Percentiles rank a stretch among this genome's conserved stretches.
Evolutionary conservation across 2,888 invertebrate species (phyloP).

Genomic region (Nezara viridula): DNA sequence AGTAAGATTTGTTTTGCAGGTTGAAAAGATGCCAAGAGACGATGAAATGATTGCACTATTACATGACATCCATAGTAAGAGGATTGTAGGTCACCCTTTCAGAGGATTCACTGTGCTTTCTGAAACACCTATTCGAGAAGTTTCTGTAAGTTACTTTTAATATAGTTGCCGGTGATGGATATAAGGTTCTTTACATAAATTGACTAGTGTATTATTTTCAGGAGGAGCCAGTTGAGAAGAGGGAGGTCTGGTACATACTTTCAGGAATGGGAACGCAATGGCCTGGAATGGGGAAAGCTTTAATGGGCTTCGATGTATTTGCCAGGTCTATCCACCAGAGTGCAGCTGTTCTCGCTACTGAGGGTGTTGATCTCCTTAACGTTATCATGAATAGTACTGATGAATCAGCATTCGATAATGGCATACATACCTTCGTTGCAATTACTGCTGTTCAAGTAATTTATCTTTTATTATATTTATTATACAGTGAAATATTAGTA

Average conservation of each 20-base stretch:
- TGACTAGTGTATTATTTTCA: conserved; percentile 50
- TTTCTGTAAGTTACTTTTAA: conserved; percentile 68
- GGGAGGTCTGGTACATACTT: conserved; percentile 95
- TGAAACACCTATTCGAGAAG: conserved; percentile 70
- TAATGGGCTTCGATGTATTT: conserved; percentile 88
- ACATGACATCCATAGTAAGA: conserved; percentile 79
- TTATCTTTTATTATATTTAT: background rate
- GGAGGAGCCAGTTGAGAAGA: conserved; percentile 73
- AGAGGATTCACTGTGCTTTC: conserved; percentile 85
- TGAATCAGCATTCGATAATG: conserved; percentile 83
- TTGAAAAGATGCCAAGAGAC: conserved; percentile 72
- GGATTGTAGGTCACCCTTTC: conserved; percentile 82
- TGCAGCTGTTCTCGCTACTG: conserved; percentile 82
- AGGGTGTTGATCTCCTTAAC: conserved; percentile 85
- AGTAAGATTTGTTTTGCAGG: conserved; percentile 62
- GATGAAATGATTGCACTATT: conserved; percentile 83
- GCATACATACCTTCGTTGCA: conserved; percentile 90
- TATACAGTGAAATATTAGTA: background rate
- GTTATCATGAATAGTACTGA: conserved; percentile 84
- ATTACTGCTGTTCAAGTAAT: conserved; percentile 92
- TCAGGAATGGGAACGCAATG: conserved; percentile 99
- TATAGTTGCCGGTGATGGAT: background rate
- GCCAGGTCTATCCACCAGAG: conserved; percentile 79
- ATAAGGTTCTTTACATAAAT: background rate
- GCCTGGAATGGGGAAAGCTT: conserved; percentile 92